These are phyloP conservation scores for Haplotaxodon microlepis DNA, from an alignment of 2,113 vertebrate genomes.

Conservation along the genomic window DNA sequence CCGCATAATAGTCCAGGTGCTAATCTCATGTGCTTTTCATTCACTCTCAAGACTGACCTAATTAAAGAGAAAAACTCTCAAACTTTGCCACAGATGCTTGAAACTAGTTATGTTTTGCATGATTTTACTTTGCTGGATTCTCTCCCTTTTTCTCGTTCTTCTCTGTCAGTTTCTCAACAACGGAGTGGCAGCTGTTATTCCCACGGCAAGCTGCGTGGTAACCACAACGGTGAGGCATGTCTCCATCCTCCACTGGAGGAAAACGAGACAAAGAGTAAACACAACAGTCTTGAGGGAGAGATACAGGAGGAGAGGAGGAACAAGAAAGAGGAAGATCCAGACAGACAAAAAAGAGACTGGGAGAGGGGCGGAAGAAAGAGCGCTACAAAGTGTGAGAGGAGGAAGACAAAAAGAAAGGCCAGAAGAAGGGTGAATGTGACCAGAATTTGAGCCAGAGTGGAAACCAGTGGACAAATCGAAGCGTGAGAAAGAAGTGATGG, in stretches of 20 bases:
- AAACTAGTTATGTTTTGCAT: neutral
- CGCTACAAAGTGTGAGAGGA: neutral
- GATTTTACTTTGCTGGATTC: neutral
- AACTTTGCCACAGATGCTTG: neutral
- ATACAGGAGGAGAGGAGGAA: neutral
- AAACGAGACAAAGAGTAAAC: slow-evolving; percentile 53
- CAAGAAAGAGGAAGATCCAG: neutral
- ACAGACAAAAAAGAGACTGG: neutral
- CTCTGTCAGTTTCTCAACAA: slow-evolving; percentile 21
- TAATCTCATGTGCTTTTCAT: neutral
- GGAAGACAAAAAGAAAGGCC: neutral
- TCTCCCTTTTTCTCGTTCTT: neutral
- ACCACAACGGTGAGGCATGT: slow-evolving; percentile 34
- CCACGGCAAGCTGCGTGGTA: slow-evolving; percentile 2
- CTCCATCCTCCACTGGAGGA: slow-evolving; percentile 49
- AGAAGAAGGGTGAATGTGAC: neutral
- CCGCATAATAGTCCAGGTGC: neutral
- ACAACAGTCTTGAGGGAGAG: slow-evolving; percentile 10
- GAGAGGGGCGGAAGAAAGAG: neutral
- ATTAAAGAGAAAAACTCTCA: neutral
- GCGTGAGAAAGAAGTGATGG: neutral
- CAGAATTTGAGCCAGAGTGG: neutral
- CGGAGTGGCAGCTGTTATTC: slow-evolving; percentile 53
- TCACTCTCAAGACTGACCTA: neutral
- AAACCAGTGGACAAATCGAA: neutral